These are phyloP conservation scores for Liodrosophila aerea DNA, from an alignment of 2,888 invertebrate species.

Conservation along the genomic window DNA sequence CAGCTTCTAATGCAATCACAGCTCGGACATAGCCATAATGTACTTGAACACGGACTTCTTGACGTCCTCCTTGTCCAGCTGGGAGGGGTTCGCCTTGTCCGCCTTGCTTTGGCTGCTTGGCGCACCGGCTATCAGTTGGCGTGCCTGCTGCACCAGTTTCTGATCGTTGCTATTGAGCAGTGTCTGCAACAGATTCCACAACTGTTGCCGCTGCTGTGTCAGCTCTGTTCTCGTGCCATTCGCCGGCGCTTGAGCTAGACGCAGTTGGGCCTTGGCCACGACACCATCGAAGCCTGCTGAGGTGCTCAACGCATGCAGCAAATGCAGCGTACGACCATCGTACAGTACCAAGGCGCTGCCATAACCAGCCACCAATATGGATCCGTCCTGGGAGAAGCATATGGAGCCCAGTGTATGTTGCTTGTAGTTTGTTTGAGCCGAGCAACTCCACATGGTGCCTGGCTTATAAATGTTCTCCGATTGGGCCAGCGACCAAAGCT, in stretches of 20 bases:
- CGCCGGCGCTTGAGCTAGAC: conserved; percentile 52
- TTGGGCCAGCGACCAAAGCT: conserved; percentile 87
- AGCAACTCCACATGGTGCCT: conserved; percentile 86
- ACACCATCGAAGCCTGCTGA: conserved; percentile 77
- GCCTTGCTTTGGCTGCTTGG: conserved; percentile 23
- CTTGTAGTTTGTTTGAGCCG: conserved; percentile 86
- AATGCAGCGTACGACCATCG: conserved; percentile 84
- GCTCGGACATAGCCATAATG: conserved; percentile 75
- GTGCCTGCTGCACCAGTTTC: conserved; percentile 62
- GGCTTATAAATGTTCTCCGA: conserved; percentile 84
- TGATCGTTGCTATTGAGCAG: conserved; percentile 74
- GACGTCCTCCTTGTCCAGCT: conserved; percentile 30
- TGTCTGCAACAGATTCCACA: conserved; percentile 69
- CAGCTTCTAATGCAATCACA: conserved; percentile 80
- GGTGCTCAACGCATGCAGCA: conserved; percentile 84
- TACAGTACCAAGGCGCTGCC: conserved; percentile 87
- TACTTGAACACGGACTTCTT: conserved; percentile 54
- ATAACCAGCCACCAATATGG: conserved; percentile 88
- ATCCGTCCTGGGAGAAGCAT: conserved; percentile 89
- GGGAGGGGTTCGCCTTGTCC: not conserved
- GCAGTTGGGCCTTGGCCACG: conserved; percentile 75
- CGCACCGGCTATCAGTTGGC: conserved; percentile 36
- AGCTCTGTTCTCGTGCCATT: conserved; percentile 64
- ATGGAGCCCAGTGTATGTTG: conserved; percentile 84
- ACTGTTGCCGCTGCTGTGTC: conserved; percentile 67